Evolutionary conservation across 2,113 vertebrate species (phyloP), one percentile per base, ranked within the genome.

Genomic region (Forbesichthys agassizii): DNA sequence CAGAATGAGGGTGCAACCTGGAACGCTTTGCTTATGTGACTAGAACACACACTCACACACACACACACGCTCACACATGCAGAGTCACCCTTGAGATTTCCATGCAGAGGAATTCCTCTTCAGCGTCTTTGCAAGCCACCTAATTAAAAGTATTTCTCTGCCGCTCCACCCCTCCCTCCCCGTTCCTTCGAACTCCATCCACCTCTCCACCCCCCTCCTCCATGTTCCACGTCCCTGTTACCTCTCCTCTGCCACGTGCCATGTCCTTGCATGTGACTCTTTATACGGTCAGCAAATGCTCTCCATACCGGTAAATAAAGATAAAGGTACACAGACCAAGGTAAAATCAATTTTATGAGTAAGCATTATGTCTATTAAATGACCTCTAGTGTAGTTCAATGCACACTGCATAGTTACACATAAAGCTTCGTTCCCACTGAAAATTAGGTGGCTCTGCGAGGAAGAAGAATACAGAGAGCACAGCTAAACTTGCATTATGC

Each of bases 251-350:
- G 70, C 62, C 71, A 73, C 63, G 68, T 73, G 46, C 59, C 56
- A 73, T 69, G 61, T 78, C 72, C 58, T 72, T 66, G 33, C 14
- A 3, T 70, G 61, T 83, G 84, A 86, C 76, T 77, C 47, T 63
- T 80, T 52, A 47, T 73, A 8, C 69, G 59, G 70, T 79, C 82
- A 86, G 84, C 73, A 70, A 47, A 79, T 84, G 69, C 65, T 33
- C 9, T 67, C 27, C 2, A 27, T 27, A 27, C 27, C 27, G 49
- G 51, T 82, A 86, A 83, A 75, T 77, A 85, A 76, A 67, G 69
- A 65, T 68, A 73, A 77, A 18, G 33, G 16, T 47, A 6, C 61
- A 61, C 61, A 72, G 27, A 27, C 27, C 27, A 27, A 27, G 27
- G 27, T 27, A 27, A 27, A 27, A 27, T 27, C 27, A 2, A 42